phyloP scores from a whole-genome alignment of 2,113 vertebrate genomes.

The Orcinus orca region DNA sequence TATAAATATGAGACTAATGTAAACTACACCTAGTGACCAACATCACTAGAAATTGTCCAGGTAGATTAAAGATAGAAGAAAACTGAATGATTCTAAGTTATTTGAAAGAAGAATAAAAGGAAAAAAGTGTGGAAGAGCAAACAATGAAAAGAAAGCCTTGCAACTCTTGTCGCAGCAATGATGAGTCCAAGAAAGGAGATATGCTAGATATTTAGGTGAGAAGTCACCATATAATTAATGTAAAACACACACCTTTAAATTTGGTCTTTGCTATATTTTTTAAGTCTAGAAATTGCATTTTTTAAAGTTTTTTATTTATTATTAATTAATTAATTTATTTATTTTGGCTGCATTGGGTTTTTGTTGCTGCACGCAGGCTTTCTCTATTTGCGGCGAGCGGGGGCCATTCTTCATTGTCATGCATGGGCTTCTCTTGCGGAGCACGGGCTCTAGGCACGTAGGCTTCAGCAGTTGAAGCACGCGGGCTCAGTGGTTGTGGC shows the following conservation, averaged over 20 bases:
- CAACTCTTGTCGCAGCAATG: not conserved
- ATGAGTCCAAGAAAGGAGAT: not conserved
- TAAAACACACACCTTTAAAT: not conserved
- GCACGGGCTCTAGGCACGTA: too few species aligned
- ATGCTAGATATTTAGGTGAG: not conserved
- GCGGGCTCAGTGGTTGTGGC: too few species aligned
- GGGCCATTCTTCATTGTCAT: too few species aligned
- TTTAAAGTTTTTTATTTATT: too few species aligned
- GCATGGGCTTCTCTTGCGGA: too few species aligned
- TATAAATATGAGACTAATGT: not conserved
- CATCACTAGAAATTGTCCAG: not conserved
- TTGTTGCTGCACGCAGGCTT: too few species aligned
- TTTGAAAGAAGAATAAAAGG: not conserved
- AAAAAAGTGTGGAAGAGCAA: not conserved
- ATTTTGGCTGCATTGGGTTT: too few species aligned
- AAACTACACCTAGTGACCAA: not conserved
- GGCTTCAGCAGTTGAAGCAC: too few species aligned
- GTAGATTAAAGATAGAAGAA: not conserved
- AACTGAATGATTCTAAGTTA: not conserved
- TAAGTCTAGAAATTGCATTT: not conserved
- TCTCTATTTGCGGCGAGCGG: too few species aligned
- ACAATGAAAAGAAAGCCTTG: not conserved
- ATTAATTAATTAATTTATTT: too few species aligned
- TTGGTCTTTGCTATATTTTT: not conserved
- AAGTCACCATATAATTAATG: not conserved